A percentile compares a stretch with the other conserved stretches of the same genome.
Evolutionary conservation across 2,113 vertebrate genomes (phyloP).

Genomic region (Stegostoma tigrinum): DNA sequence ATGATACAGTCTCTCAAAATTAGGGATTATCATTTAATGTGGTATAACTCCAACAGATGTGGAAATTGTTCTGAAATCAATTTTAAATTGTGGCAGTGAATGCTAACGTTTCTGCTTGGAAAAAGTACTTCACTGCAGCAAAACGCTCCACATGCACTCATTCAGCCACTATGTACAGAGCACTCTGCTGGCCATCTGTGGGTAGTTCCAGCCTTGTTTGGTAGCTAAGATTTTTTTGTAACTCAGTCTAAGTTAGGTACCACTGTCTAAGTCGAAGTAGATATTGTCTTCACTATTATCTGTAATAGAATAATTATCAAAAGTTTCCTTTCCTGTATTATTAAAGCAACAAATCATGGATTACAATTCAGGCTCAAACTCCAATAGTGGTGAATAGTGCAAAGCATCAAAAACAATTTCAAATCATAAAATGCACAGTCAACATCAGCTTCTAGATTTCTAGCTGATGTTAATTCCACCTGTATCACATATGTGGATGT

Average conservation of each 20-base stretch:
- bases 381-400: neutral
- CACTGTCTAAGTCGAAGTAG: neutral
- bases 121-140: neutral
- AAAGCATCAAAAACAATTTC: neutral
- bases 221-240: neutral
- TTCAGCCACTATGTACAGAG: neutral
- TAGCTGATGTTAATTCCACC: neutral
- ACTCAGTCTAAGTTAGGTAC: neutral
- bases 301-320: neutral
- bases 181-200: neutral
- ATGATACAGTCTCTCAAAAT: neutral
- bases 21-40: neutral
- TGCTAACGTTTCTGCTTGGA: neutral
- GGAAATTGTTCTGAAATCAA: neutral
- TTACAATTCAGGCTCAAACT: neutral
- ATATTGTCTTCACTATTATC: neutral
- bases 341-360: neutral
- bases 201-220: neutral
- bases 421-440: neutral
- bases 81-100: neutral
- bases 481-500: neutral
- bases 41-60: neutral
- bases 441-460: neutral
- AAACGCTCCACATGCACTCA: neutral
- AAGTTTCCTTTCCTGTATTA: neutral